A percentile compares a stretch with the other conserved stretches of the same genome.
Conservation (phyloP, 2,113 vertebrate genomes). For the Pteropus alecto region DNA sequence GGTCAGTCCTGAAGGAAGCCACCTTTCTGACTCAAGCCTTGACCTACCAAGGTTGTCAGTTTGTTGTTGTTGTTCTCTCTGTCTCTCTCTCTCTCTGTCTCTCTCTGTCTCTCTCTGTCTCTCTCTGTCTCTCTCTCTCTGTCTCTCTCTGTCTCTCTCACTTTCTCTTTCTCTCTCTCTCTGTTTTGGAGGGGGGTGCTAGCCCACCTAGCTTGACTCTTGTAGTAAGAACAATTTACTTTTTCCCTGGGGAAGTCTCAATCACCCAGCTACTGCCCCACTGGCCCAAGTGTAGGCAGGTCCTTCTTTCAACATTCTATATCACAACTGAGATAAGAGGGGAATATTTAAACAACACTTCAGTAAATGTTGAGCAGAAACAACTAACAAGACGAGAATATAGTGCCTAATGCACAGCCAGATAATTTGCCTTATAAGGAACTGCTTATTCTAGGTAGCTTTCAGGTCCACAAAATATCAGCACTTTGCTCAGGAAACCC, state of each 20-base stretch:
- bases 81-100: not conserved
- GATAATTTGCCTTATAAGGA: not conserved
- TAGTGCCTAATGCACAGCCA: not conserved
- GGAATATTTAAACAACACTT: constrained; percentile 26
- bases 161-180: not conserved
- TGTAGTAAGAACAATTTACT: not conserved
- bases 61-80: not conserved
- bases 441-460: not conserved
- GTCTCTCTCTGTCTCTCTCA: not conserved
- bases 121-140: not conserved
- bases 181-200: not conserved
- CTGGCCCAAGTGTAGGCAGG: not conserved
- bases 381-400: not conserved
- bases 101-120: not conserved
- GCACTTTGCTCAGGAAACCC: not conserved
- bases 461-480: not conserved
- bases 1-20: not conserved
- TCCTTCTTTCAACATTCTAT: constrained; percentile 45
- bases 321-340: constrained; percentile 26
- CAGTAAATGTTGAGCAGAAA: constrained; percentile 31
- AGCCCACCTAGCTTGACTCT: not conserved
- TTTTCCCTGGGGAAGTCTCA: not conserved
- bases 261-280: not conserved
- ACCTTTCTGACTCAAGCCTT: not conserved
- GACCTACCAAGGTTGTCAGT: not conserved